Conservation (phyloP, 2,113 vertebrate species). For the Entomyzon cyanotis region DNA sequence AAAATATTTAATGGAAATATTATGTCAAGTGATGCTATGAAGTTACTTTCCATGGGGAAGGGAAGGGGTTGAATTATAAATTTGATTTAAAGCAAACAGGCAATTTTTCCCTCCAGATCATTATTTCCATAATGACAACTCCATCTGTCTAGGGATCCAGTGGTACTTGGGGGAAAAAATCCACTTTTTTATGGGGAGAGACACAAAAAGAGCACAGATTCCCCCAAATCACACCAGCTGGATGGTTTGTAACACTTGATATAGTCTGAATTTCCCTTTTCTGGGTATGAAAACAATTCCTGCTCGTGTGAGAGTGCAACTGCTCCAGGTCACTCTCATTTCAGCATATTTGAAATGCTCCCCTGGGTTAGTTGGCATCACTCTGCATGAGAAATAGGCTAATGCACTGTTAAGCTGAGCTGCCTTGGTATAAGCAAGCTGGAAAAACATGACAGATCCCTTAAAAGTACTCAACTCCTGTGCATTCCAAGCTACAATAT, state of each 20-base stretch:
- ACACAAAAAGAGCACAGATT: neutral
- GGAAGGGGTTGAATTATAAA: neutral
- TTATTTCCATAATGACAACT: neutral
- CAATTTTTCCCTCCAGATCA: neutral
- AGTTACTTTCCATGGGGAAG: neutral
- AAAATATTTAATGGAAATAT: neutral
- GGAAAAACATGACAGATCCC: neutral
- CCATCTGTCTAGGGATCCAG: rapidly evolving
- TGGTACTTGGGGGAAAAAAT: too few relatives aligned
- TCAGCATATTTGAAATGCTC: neutral
- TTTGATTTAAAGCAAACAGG: neutral
- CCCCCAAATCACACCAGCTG: neutral
- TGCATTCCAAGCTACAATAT: neutral
- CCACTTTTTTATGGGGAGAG: neutral
- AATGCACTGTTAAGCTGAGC: neutral
- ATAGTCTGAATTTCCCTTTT: neutral
- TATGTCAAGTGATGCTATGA: neutral
- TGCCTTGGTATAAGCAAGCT: neutral
- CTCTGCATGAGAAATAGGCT: neutral
- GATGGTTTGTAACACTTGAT: neutral
- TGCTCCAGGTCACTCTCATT: neutral
- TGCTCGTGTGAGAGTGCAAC: neutral
- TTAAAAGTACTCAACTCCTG: neutral
- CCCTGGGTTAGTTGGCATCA: neutral
- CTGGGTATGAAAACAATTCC: neutral